Conservation (phyloP, 2,888 invertebrate species). For the Tinea semifulvella region DNA sequence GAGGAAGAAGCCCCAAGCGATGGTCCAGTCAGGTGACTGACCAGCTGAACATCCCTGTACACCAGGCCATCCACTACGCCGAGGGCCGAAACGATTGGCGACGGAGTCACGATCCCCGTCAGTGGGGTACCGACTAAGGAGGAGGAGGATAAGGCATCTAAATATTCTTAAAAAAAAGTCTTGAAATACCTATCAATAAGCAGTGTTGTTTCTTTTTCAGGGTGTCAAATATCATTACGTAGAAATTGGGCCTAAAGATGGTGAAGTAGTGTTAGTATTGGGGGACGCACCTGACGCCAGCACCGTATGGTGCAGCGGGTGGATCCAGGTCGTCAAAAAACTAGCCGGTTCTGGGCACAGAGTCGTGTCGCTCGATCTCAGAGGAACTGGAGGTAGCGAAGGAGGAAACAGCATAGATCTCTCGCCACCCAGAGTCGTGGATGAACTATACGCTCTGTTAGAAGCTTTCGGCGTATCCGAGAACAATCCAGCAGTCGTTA, state of each 20-base stretch:
- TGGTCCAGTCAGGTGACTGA: too few relatives aligned
- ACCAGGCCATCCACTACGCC: too few relatives aligned
- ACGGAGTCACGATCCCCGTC: too few relatives aligned
- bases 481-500: constrained; percentile 38
- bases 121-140: too few relatives aligned
- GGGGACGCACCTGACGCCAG: constrained; percentile 50
- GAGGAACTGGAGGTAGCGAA: constrained; percentile 32
- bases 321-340: constrained; percentile 37
- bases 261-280: constrained; percentile 41
- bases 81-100: too few relatives aligned
- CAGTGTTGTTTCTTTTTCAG: constrained; percentile 33
- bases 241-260: constrained; percentile 47
- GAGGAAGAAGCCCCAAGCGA: too few relatives aligned
- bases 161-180: too few relatives aligned
- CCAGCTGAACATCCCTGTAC: too few relatives aligned
- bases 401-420: constrained; percentile 39
- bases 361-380: constrained; percentile 48
- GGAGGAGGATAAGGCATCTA: too few relatives aligned
- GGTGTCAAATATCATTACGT: constrained; percentile 60
- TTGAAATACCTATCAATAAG: too few relatives aligned
- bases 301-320: constrained; percentile 43
- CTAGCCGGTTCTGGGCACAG: constrained; percentile 42
- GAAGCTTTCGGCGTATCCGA: constrained; percentile 44
- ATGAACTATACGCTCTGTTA: constrained; percentile 42
- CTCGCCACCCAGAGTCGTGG: constrained; percentile 45